Evolutionary conservation across 64 coral and sea anemone species (phyloP), one percentile per base, ranked within the genome.

Genomic region (Astreopora myriophthalma): DNA sequence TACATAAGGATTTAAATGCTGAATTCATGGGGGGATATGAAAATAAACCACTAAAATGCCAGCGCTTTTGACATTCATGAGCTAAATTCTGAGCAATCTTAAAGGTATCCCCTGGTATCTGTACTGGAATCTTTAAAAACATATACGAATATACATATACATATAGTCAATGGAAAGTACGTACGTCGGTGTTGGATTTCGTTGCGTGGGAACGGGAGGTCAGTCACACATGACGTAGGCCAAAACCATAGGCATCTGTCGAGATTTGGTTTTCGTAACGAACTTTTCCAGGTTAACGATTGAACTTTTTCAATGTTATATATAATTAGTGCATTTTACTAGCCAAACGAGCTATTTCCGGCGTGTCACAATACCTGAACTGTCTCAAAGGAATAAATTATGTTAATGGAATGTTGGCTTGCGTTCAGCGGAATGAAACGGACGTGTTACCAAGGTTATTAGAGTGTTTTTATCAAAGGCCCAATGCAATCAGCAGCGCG

Each of bases 361-460:
- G 26, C 14, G 19, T 61, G 51, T 35, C 33, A 60, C 22, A 27
- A 1, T 19, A 34, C 31, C 34, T 34, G 10, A 29, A 24, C 29
- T 34, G 30, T 83, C 28, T 31, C 31, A 6, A 14, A 22, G 33
- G 57, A 19, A 83, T 83, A 83, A 83, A 5, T 83, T 83, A 83
- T 83, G 79, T 55, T 64, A 64, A 83, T 83, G 32, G 25, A 61
- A 61, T 63, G 64, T 83, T 64, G 55, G 40, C 61, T 38, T 16
- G 30, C 78, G 22, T 55, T 62, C 46, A 3, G 22, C 28, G 40
- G 49, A 51, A 25, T 5, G 13, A 52, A 28, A 20, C 1, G 51
- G 16, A 5, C 30, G 20, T 62, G 79, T 83, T 83, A 55, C 79
- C 34, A 83, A 25, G 79, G 75, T 79, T 27, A 79, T 79, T 36